phyloP scores from a whole-genome alignment of 2,113 vertebrate genomes.

The Apistogramma diplotaenia region DNA sequence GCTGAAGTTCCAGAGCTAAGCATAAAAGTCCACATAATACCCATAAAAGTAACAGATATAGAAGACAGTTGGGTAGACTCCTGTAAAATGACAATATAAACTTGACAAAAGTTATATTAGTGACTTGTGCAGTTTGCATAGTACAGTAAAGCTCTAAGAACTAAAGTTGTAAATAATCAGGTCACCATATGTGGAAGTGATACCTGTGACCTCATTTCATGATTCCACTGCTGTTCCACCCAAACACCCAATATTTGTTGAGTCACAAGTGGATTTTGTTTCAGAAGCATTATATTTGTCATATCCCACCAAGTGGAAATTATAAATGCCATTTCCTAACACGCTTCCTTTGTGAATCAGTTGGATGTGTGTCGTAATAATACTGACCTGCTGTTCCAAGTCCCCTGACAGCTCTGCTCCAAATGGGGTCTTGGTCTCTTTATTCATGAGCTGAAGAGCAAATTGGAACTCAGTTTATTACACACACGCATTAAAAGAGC shows the following conservation, averaged over 20 bases:
- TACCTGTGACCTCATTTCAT: not conserved
- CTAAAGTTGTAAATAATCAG: not conserved
- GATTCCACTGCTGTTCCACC: too few species aligned
- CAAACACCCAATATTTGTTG: too few species aligned
- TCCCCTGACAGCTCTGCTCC: constrained; percentile 81
- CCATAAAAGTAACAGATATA: not conserved
- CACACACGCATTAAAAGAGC: not conserved
- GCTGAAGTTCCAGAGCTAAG: not conserved
- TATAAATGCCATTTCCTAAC: not conserved
- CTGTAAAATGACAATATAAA: not conserved
- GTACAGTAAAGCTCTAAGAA: not conserved
- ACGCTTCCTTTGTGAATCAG: not conserved
- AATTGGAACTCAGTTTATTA: constrained; percentile 12
- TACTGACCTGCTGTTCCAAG: constrained; percentile 87
- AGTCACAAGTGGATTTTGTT: too few species aligned
- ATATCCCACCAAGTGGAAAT: not conserved
- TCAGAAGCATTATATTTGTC: not conserved
- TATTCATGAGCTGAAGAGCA: constrained; percentile 87
- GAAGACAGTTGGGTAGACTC: accelerated
- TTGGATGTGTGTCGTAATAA: not conserved
- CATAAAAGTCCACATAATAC: not conserved
- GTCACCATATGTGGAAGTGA: not conserved
- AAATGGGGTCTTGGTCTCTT: constrained; percentile 78
- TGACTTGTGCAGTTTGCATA: not conserved
- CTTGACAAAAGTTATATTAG: not conserved